phyloP scores from a whole-genome alignment of 37 sponge, comb jelly and placozoan species.

The Tethya wilhelma region DNA sequence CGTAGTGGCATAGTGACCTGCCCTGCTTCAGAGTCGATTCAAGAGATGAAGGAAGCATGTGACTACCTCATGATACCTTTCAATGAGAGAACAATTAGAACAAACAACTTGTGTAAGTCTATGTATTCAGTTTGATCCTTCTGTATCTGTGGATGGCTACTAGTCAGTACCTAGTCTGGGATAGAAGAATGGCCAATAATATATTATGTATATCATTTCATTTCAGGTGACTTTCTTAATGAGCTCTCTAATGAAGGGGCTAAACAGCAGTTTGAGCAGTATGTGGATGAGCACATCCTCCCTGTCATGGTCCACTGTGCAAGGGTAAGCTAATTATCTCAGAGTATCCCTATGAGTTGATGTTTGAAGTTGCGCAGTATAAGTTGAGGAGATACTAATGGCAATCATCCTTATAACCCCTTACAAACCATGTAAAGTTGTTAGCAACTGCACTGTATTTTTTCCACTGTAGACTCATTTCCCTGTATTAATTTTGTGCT shows the following conservation, averaged over 20 bases:
- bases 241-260: constrained; percentile 98
- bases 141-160: too few relatives aligned
- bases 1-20: constrained; percentile 67
- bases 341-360: too few relatives aligned
- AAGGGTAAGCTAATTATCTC: constrained; percentile 62
- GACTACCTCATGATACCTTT: constrained; percentile 97
- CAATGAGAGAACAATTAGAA: constrained; percentile 75
- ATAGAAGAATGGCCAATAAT: too few relatives aligned
- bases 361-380: too few relatives aligned
- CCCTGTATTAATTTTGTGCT: too few relatives aligned
- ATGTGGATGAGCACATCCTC: constrained; percentile 60
- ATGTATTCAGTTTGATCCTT: neutral
- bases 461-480: too few relatives aligned
- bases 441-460: too few relatives aligned
- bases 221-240: constrained; percentile 84
- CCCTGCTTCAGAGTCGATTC: constrained; percentile 77
- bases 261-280: constrained; percentile 78
- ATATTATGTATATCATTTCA: too few relatives aligned
- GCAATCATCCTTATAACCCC: too few relatives aligned
- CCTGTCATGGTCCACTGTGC: constrained; percentile 86
- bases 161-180: too few relatives aligned
- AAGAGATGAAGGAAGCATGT: constrained; percentile 91
- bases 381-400: too few relatives aligned
- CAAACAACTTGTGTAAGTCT: constrained; percentile 83
- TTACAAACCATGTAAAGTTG: too few relatives aligned